Base-by-base conservation (phyloP, 2,797 vertebrate species). In the Falco rusticolus region DNA sequence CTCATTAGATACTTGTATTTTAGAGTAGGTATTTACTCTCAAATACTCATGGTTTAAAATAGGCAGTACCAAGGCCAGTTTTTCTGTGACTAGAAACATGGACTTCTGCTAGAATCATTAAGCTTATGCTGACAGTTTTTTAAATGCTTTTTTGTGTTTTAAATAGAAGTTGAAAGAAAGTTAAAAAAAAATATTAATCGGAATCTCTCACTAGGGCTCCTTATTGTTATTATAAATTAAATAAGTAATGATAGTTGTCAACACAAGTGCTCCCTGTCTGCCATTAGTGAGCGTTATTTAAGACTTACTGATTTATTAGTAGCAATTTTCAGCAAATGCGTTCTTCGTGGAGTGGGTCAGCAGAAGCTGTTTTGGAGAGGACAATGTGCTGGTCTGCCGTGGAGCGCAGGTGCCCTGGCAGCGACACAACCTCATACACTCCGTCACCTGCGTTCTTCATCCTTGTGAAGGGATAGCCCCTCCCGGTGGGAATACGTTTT, bases 401-500 rank as follows among this genome's bases (percentile, higher is more conserved):
- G 37, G 31, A 37, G 76, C 3, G 0, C 70, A 20, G 72, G 3
- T 37, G 45, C 41, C 51, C 71, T 5, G 43, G 60, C 51, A 70
- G 72, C 54, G 53, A 4, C 2, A 0, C 11, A 45, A 66, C 39
- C 56, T 54, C 48, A 11, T 37, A 6, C 0, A 0, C 65, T 82
- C 29, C 28, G 13, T 82, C 84, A 45, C 63, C 90, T 77, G 53
- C 1, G 3, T 29, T 47, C 50, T 39, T n/a, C 76, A 13, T 9
- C 79, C 50, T 68, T 56, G 43, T 45, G 60, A 54, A 88, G 74
- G 25, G 66, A 48, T 4, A 76, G 54, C 50, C 53, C 34, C 51
- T 78, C 79, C 31, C 68, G 3, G 18, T 25, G 72, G 69, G 41
- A 91, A 50, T 33, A 41, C 41, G 25, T 60, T 51, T 41, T 24